Percentiles rank a stretch among this genome's conserved stretches.
Conservation (phyloP, 2,888 invertebrate species). For the Pimpla rufipes region DNA sequence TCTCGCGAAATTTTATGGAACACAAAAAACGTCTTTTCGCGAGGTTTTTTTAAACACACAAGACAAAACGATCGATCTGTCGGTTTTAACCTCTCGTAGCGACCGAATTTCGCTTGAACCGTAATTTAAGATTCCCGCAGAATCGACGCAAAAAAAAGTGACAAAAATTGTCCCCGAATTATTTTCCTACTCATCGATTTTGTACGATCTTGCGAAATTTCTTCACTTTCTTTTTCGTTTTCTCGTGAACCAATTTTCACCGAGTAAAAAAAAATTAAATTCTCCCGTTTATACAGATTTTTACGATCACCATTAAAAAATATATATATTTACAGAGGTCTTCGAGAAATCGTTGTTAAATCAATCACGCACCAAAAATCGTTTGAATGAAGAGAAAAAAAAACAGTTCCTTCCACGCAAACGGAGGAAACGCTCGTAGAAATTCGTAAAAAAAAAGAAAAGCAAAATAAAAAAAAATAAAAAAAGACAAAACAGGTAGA, state of each 20-base stretch:
- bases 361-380: not conserved
- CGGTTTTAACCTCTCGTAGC: too few relatives aligned
- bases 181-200: too few relatives aligned
- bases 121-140: too few relatives aligned
- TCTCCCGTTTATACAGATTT: constrained; percentile 2
- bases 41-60: too few relatives aligned
- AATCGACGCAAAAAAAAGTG: too few relatives aligned
- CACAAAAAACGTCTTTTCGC: too few relatives aligned
- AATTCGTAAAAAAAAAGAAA: not conserved
- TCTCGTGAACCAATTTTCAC: not conserved
- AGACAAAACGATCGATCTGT: too few relatives aligned
- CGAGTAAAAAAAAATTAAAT: not conserved
- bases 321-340: not conserved
- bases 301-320: not conserved
- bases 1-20: too few relatives aligned
- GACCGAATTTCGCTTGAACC: too few relatives aligned
- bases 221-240: too few relatives aligned
- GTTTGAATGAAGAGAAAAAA: not conserved
- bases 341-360: constrained; percentile 10
- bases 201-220: too few relatives aligned
- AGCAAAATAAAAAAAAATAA: not conserved
- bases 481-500: constrained; percentile 7
- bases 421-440: not conserved
- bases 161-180: too few relatives aligned
- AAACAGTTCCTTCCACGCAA: not conserved